Conservation (phyloP, 2,113 vertebrate genomes). For the Callaeas wilsoni region DNA sequence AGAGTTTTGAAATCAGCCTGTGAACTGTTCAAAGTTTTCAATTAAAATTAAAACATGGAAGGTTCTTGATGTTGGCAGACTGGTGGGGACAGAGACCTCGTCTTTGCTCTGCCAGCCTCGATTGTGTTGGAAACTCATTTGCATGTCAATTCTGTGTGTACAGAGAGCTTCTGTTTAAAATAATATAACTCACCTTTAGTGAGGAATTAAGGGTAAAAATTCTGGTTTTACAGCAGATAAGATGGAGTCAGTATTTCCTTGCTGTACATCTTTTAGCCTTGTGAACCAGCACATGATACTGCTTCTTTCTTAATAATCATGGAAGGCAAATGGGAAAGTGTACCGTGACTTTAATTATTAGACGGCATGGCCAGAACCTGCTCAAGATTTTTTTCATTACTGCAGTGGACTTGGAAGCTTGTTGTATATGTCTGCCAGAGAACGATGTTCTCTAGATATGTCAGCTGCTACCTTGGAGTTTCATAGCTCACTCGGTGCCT, state of each 20-base stretch:
- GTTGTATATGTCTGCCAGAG: neutral
- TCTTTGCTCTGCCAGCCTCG: neutral
- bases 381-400: neutral
- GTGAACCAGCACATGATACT: neutral
- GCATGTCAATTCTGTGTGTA: neutral
- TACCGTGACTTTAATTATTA: neutral
- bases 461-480: neutral
- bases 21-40: neutral
- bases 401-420: neutral
- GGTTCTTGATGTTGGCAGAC: neutral
- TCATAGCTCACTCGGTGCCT: neutral
- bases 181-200: neutral
- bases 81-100: neutral
- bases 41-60: neutral
- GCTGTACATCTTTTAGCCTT: neutral
- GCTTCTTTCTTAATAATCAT: neutral
- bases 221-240: neutral
- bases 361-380: neutral
- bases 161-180: neutral
- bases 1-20: neutral
- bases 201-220: neutral
- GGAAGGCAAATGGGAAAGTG: neutral
- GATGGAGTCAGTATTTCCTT: neutral
- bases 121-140: neutral
- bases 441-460: neutral